Evolutionary conservation across 2,113 vertebrate genomes (phyloP), one percentile per base, ranked within the genome.

Genomic region (Sardina pilchardus): DNA sequence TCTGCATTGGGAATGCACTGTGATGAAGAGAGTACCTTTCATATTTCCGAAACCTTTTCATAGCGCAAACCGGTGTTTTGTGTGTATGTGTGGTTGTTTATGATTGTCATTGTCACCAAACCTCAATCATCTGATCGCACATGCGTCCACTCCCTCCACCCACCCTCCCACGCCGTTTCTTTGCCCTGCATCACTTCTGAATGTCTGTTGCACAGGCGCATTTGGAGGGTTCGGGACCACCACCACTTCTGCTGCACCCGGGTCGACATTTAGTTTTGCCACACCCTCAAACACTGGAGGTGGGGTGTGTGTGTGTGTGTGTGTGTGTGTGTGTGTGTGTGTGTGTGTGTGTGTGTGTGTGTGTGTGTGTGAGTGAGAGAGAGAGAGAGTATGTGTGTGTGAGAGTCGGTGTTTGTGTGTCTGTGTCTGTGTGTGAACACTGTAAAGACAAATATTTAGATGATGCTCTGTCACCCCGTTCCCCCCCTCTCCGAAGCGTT

Each of bases 181-280:
- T 36, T 36, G 34, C 71, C 71, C 34, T 17, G 71, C 71, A 78
- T 53, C 21, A 81, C 67, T 85, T 36, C 48, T 84, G 10, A 80
- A 90, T 82, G n/a, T 90, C 30, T 80, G 67, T 87, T 86, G 59
- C 81, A 83, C 89, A 99, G 98, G 98, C 88, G 91, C 96, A 0
- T 99, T 99, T 82, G 97, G 98, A 80, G 97, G 97, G 30, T 99
- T 99, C 87, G 98, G 98, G 48, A 92, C 97, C 4, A 94, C 97
- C 0, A 93, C 97, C 44, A 98, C 97, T 44, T 89, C 94, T 67
- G 95, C 96, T 4, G 90, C 94, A 0, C 83, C 94, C 1, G 96
- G 95, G 0, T 94, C 97, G 21, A 94, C 96, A 0, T 99, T 99
- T 93, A 99, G 95, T 90, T 99, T 99, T 88, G 94, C 97, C 39